Base-by-base conservation (phyloP, 2,797 vertebrate species). In the Triplophysa yarkandensis region DNA sequence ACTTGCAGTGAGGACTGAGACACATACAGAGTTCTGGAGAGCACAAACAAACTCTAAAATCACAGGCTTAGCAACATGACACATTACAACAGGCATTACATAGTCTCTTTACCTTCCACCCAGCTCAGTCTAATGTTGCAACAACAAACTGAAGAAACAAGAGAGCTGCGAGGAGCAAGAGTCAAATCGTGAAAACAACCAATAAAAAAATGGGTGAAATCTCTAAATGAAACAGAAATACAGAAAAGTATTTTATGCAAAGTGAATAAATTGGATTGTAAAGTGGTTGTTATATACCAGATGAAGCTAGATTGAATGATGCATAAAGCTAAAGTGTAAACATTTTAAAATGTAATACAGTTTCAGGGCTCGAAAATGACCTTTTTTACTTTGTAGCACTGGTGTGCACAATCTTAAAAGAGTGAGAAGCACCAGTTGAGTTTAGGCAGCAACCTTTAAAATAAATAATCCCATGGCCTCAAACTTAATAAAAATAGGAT, bases 1-100 rank as follows among this genome's bases (percentile, higher is more conserved):
- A 71, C 71, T 67, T 32, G 48, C 66, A 44, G 58, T 13, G 46
- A 71, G 55, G 19, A 80, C 58, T 71, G 52, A 64, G 62, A 43
- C 61, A 69, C 44, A 23, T 60, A 63, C 48, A 13, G 71, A 17
- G 32, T 58, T 36, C 57, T 50, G 19, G 52, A 67, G 70, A 43
- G 55, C 48, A 62, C 61, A 48, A 60, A 48, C 44, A 32, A 50
- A 48, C 72, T 30, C 62, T 27, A 68, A 60, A 76, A 77, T 60
- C 73, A 72, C 7, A 43, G n/a, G 60, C 34, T 58, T 44, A 57
- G 46, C 32, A 27, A 25, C 32, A 19, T 50, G 64, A 27, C 60
- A 19, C 62, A 41, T 48, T 48, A 58, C 69, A 50, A 73, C 62
- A 61, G 44, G 21, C 11, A 39, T 39, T 39, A 39, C 61, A 23